A percentile compares a stretch with the other conserved stretches of the same genome.
Evolutionary conservation across 2,113 vertebrate species (phyloP).

Genomic region (Holacanthus passer): DNA sequence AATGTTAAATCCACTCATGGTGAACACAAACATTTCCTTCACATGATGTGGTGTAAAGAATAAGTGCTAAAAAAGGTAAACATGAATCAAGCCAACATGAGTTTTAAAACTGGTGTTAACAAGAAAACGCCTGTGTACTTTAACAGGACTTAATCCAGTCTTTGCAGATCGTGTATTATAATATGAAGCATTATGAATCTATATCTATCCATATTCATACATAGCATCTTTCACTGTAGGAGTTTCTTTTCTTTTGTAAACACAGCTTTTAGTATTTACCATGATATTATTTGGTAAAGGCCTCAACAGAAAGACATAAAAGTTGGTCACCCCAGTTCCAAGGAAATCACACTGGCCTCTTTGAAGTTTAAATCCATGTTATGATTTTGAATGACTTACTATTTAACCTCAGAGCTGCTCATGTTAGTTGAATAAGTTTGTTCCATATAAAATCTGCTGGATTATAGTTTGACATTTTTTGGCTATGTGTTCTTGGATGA

Average conservation of each 20-base stretch:
- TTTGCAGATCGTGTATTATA: neutral
- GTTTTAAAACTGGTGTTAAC: neutral
- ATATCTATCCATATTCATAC: no score
- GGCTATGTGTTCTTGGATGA: neutral
- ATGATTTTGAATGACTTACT: neutral
- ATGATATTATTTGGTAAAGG: neutral
- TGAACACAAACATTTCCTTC: neutral
- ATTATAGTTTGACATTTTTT: neutral
- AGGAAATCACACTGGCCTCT: neutral
- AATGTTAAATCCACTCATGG: no score
- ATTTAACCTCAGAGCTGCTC: neutral
- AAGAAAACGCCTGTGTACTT: no score
- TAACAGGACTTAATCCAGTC: neutral
- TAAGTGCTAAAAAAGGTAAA: neutral
- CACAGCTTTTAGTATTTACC: neutral
- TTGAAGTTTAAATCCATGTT: neutral
- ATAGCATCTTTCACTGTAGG: no score
- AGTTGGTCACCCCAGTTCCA: neutral
- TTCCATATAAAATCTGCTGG: neutral
- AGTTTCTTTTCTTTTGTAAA: neutral
- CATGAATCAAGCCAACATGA: neutral
- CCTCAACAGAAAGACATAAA: neutral
- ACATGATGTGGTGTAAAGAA: neutral
- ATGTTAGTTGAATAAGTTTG: neutral
- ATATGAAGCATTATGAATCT: neutral